Base-by-base conservation (phyloP, 2,797 vertebrate genomes). In the Liasis olivaceus region DNA sequence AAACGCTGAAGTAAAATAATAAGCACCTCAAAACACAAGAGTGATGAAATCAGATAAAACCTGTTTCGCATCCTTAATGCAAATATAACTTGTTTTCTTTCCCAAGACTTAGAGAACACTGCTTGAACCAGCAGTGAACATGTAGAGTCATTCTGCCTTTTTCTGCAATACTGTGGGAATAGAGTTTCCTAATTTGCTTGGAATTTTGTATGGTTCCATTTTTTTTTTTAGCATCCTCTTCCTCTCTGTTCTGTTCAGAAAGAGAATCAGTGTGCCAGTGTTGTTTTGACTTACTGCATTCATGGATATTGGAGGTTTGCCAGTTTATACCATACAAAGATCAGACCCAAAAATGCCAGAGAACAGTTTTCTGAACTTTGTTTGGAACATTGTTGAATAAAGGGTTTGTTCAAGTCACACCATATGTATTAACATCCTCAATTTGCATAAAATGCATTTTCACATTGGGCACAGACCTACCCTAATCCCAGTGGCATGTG, bases 341-440 rank as follows among this genome's bases (percentile, higher is more conserved):
- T 85, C 26, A 81, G 4, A 42, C 1, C 11, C 1, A 3, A 60
- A 88, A 90, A 26, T 69, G 86, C 26, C 87, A 84, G 85, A 88
- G 28, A 81, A 24, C 20, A 31, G 58, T 36, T 28, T 64, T 1
- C 0, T 1, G 63, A 60, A 15, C 47, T 63, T 54, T 90, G 92
- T 62, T 85, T 91, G 64, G 64, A 4, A 63, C 72, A 85, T 58
- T 85, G n/a, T 62, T 51, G 42, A 93, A 72, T 77, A 89, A 26
- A 93, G 92, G 88, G 94, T 77, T 60, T 13, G 2, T 87, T 87
- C 90, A 94, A 93, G 94, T 93, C 63, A n/a, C 62, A 54, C 36
- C 88, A 92, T 69, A 77, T n/a, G n/a, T 93, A 62, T 26, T 85
- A 60, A 91, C 60, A 54, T 31, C 89, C 47, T 47, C 1, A 24